Percentiles rank a stretch among this genome's conserved stretches.
Evolutionary conservation across 2,113 vertebrate genomes (phyloP).

Genomic region (Ondatra zibethicus): DNA sequence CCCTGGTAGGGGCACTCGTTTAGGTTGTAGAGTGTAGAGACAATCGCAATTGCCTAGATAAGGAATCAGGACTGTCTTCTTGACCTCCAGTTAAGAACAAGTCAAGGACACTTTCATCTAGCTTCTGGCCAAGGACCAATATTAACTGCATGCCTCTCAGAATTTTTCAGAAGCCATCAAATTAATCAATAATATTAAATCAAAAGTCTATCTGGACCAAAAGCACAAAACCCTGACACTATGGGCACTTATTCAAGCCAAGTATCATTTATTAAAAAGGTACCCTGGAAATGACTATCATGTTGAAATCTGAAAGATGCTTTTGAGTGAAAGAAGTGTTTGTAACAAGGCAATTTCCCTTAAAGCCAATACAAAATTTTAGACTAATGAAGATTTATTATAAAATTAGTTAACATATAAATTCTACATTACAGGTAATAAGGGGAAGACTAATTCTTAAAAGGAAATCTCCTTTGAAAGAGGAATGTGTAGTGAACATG

Average conservation of each 20-base stretch:
- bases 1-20: not conserved
- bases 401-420: not conserved
- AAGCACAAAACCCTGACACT: not conserved
- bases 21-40: not conserved
- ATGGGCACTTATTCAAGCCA: not conserved
- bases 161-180: not conserved
- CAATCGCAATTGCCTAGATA: not conserved
- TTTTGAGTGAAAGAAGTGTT: not conserved
- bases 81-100: not conserved
- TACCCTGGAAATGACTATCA: not conserved
- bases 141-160: not conserved
- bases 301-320: not conserved
- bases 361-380: slow-evolving; percentile 2
- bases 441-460: not conserved
- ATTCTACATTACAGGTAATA: not conserved
- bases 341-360: not conserved
- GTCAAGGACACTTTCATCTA: not conserved
- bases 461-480: not conserved
- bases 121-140: not conserved
- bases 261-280: not conserved
- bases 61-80: not conserved
- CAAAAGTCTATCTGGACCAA: not conserved
- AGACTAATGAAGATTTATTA: not conserved
- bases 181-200: not conserved
- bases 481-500: not conserved